These are phyloP conservation scores for Pseudorhiza aurosa DNA, from an alignment of 30 jellyfish, hydroid and myxozoan species.

Conservation along the genomic window DNA sequence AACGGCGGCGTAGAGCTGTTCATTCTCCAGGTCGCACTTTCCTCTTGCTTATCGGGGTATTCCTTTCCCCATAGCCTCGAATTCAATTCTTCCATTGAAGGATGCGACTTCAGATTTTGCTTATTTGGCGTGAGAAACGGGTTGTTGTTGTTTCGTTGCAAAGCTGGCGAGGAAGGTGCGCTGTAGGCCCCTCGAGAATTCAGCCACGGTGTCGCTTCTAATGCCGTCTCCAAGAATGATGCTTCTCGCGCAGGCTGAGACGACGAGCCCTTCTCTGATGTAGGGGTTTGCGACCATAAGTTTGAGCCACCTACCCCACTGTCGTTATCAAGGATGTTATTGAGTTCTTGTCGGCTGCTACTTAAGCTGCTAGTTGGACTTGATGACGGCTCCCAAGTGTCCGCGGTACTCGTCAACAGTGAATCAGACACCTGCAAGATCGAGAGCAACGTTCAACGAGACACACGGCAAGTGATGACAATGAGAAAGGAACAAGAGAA, in stretches of 20 bases:
- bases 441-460: too few species aligned
- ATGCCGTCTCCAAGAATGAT: conserved; percentile 74
- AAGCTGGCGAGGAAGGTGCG: conserved; percentile 99
- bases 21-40: conserved; percentile 49
- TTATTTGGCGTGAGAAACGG: conserved; percentile 75
- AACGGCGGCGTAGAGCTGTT: conserved; percentile 72
- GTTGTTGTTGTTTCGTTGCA: conserved; percentile 73
- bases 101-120: conserved; percentile 84
- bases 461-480: too few species aligned
- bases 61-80: conserved; percentile 74
- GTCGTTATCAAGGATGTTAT: conserved; percentile 91
- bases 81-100: conserved; percentile 94
- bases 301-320: conserved; percentile 90
- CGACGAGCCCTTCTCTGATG: conserved; percentile 80
- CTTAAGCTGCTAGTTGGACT: conserved; percentile 99
- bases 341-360: conserved; percentile 96
- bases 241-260: conserved; percentile 70
- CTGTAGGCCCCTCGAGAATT: conserved; percentile 99
- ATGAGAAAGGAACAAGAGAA: too few species aligned
- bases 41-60: conserved; percentile 35
- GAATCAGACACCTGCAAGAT: conserved; percentile 59
- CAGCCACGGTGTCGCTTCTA: conserved; percentile 89
- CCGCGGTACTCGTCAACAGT: conserved; percentile 65
- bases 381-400: conserved; percentile 94
- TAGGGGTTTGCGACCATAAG: conserved; percentile 84